These are phyloP conservation scores for Apodemus speciosus DNA, from an alignment of 2,113 vertebrate species.

Conservation along the genomic window DNA sequence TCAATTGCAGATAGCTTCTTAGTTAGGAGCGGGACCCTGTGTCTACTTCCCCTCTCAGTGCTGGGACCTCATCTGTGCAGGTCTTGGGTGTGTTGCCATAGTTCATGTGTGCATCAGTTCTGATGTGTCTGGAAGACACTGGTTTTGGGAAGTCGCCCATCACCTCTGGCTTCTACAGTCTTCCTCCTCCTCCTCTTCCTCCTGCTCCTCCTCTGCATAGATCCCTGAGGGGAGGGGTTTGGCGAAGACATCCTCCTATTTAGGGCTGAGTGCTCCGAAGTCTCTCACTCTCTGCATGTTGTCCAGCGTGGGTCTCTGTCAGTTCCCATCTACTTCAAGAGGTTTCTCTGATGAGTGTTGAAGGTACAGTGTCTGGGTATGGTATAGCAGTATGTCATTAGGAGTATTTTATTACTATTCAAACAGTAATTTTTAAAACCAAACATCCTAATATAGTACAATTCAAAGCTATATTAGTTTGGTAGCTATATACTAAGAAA, in stretches of 20 bases:
- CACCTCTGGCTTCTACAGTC: background rate
- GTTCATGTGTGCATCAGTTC: background rate
- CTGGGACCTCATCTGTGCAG: background rate
- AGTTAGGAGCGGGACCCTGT: background rate
- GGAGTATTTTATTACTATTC: background rate
- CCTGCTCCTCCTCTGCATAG: background rate
- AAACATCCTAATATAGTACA: background rate
- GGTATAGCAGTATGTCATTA: background rate
- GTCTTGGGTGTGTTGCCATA: background rate
- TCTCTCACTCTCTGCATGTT: background rate
- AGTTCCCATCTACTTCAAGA: background rate
- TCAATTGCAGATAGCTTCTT: background rate
- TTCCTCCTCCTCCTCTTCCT: background rate
- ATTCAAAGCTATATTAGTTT: background rate
- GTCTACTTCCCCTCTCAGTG: background rate
- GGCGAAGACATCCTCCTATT: background rate
- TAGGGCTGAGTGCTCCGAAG: background rate
- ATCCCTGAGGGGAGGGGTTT: background rate
- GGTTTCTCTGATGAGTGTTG: background rate
- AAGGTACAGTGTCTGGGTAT: background rate
- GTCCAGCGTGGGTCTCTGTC: background rate
- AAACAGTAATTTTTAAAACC: background rate
- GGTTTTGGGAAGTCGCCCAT: background rate
- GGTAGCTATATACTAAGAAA: background rate
- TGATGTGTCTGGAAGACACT: background rate